A percentile compares a stretch with the other conserved stretches of the same genome.
Conservation (phyloP, 1,140 invertebrate species). For the Trichonephila clavipes region DNA sequence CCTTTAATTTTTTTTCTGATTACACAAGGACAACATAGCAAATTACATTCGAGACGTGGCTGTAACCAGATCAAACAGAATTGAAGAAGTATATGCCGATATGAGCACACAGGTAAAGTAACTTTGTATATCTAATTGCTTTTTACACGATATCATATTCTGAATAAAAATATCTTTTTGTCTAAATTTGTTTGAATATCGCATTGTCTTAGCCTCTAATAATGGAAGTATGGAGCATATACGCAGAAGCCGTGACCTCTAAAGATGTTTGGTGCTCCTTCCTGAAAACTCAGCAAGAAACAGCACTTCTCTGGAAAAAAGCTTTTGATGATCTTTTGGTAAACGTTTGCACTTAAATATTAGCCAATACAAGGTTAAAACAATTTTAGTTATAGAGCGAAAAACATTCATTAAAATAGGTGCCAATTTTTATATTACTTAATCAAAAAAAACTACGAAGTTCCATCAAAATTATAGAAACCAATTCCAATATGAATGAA, state of each 20-base stretch:
- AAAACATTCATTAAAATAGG: background rate
- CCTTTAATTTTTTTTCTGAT: background rate
- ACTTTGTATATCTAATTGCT: background rate
- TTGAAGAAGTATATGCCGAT: constrained; percentile 43
- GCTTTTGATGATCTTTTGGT: constrained; percentile 67
- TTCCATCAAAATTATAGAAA: no score
- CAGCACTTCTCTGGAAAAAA: constrained; percentile 40
- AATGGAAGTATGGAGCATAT: constrained; percentile 37
- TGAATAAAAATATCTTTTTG: background rate
- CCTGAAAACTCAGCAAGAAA: constrained; percentile 53
- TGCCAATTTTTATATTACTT: background rate
- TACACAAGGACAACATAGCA: constrained; percentile 44
- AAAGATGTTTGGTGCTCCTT: constrained; percentile 51
- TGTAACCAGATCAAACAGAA: background rate
- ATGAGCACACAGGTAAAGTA: constrained; percentile 34
- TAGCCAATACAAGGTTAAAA: no score
- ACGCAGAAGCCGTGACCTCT: constrained; percentile 30
- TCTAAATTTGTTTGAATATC: background rate
- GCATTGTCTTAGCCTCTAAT: background rate
- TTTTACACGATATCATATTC: background rate
- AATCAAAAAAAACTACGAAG: background rate
- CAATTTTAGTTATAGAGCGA: no score
- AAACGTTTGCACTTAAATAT: background rate
- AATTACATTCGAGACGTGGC: constrained; percentile 28
- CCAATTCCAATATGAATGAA: no score